Evolutionary conservation across 2,113 vertebrate genomes (phyloP).

Genomic region (Archocentrus centrarchus): DNA sequence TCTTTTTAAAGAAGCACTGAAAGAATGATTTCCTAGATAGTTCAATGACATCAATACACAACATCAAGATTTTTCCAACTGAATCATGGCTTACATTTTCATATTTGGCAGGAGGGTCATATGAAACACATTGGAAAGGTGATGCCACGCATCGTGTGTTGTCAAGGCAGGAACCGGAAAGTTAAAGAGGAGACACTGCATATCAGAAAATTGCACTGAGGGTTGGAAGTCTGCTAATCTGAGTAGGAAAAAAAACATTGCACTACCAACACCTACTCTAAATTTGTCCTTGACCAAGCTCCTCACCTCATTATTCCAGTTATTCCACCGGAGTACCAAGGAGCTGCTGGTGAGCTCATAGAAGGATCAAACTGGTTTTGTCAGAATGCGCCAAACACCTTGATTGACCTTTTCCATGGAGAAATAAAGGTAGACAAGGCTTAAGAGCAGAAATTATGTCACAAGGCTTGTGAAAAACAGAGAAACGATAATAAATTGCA

Average conservation of each 20-base stretch:
- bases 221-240: neutral
- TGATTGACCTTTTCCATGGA: neutral
- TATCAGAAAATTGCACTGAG: neutral
- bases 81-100: neutral
- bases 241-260: neutral
- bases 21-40: too few species aligned
- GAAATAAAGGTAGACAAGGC: neutral
- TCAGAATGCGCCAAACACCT: neutral
- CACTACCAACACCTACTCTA: neutral
- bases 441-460: neutral
- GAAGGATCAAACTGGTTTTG: neutral
- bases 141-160: conserved; percentile 8
- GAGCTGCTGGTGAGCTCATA: neutral
- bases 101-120: neutral
- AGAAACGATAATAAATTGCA: neutral
- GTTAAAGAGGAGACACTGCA: neutral
- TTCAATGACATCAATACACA: neutral
- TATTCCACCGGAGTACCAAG: neutral
- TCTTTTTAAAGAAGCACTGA: too few species aligned
- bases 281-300: neutral
- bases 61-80: neutral
- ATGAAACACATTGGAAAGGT: neutral
- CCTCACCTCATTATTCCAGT: neutral
- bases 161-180: neutral
- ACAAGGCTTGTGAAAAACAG: neutral